A percentile compares a stretch with the other conserved stretches of the same genome.
Evolutionary conservation across 2,113 vertebrate genomes (phyloP).

Genomic region (Felis catus): DNA sequence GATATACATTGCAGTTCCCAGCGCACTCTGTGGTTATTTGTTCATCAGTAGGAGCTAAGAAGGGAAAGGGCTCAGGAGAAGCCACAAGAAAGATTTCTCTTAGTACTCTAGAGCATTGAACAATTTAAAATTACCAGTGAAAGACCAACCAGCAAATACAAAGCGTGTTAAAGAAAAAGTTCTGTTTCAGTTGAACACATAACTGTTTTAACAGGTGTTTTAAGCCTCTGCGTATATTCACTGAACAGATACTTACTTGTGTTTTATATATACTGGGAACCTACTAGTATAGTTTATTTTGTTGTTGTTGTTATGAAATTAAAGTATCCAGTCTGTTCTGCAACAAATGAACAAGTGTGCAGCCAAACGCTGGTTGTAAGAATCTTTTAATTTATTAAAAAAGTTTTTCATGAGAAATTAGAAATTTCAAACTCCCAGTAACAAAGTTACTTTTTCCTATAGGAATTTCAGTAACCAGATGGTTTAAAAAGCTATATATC

Average conservation of each 20-base stretch:
- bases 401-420: neutral
- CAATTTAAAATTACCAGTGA: neutral
- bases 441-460: neutral
- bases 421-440: neutral
- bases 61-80: neutral
- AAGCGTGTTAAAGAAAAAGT: neutral
- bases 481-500: neutral
- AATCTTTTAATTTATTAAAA: neutral
- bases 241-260: neutral
- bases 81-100: neutral
- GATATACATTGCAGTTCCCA: neutral
- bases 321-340: neutral
- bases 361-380: neutral
- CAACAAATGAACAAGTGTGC: neutral
- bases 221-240: neutral
- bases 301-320: neutral
- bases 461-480: neutral
- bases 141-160: neutral
- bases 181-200: neutral
- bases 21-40: neutral
- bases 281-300: neutral
- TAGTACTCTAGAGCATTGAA: neutral
- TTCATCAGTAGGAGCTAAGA: neutral
- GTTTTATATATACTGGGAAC: neutral
- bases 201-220: neutral